These are phyloP conservation scores for Umimayanthus kanabou DNA, from an alignment of 92 coral and sea anemone species.

Conservation along the genomic window DNA sequence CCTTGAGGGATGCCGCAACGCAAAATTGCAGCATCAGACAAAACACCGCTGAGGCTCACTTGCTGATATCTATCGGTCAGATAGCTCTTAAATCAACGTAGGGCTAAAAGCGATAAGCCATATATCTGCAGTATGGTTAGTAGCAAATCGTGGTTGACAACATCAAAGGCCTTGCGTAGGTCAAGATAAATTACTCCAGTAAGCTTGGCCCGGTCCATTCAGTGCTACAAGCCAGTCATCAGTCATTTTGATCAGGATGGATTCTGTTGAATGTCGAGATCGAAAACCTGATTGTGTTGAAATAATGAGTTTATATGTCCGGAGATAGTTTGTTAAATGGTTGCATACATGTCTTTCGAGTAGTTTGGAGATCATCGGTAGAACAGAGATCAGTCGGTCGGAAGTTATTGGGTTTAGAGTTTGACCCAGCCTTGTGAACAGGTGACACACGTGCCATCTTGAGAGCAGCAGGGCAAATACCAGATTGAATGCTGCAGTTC, in stretches of 20 bases:
- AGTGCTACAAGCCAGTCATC: not conserved
- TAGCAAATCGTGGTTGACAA: not conserved
- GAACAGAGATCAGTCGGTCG: slow-evolving; percentile 43
- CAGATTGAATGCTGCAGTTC: too few species aligned
- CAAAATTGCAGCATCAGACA: not conserved
- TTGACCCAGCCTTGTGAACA: slow-evolving; percentile 46
- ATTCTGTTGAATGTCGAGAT: slow-evolving; percentile 24
- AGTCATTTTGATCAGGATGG: slow-evolving; percentile 2
- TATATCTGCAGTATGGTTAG: not conserved
- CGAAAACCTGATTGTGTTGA: slow-evolving; percentile 39
- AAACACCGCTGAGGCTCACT: not conserved
- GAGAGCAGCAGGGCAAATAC: slow-evolving; percentile 48
- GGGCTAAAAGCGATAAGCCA: not conserved
- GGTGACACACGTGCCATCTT: slow-evolving; percentile 53
- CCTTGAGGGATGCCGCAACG: not conserved
- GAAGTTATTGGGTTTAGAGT: slow-evolving; percentile 43
- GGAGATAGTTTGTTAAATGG: too few species aligned
- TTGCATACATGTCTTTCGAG: slow-evolving; percentile 38
- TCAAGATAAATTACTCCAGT: too few species aligned
- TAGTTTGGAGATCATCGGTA: slow-evolving; percentile 52
- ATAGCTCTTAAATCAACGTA: not conserved
- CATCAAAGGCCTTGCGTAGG: not conserved
- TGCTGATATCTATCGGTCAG: too few species aligned
- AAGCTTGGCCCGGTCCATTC: not conserved
- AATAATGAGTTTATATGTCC: slow-evolving; percentile 29